These are phyloP conservation scores for Pantherophis alleghaniensis DNA, from an alignment of 2,797 vertebrate species.

Conservation along the genomic window DNA sequence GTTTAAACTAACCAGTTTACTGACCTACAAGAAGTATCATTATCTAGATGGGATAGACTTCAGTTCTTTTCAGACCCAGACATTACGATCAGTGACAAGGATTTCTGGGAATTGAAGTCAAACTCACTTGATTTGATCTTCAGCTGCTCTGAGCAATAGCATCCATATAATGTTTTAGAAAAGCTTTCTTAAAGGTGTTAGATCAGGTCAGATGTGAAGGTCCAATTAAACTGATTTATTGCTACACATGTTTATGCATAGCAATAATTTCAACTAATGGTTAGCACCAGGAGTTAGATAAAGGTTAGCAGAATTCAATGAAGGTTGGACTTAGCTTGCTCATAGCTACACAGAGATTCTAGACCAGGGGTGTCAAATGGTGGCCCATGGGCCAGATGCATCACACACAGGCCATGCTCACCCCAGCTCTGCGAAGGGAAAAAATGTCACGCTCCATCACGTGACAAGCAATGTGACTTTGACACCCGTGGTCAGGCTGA, in stretches of 20 bases:
- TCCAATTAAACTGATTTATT: neutral
- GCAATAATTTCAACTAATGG: neutral
- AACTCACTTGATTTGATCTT: neutral
- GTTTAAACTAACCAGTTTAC: neutral
- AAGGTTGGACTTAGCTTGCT: neutral
- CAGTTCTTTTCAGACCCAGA: neutral
- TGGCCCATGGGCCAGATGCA: no score
- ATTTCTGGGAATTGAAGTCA: neutral
- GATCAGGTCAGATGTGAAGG: neutral
- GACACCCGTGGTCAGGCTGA: no score
- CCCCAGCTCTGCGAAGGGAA: no score
- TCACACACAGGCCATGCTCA: no score
- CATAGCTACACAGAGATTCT: neutral
- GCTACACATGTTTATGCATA: neutral
- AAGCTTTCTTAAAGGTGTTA: neutral
- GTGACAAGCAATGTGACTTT: no score
- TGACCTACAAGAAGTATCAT: neutral
- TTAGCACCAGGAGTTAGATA: neutral
- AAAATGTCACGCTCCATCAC: no score
- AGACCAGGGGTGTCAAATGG: no score
- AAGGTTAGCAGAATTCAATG: neutral
- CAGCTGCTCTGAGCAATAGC: neutral
- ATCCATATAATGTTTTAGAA: neutral
- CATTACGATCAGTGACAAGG: neutral
- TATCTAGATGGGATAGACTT: neutral